Conservation (phyloP, 2,797 vertebrate species). For the Acanthornis magna region DNA sequence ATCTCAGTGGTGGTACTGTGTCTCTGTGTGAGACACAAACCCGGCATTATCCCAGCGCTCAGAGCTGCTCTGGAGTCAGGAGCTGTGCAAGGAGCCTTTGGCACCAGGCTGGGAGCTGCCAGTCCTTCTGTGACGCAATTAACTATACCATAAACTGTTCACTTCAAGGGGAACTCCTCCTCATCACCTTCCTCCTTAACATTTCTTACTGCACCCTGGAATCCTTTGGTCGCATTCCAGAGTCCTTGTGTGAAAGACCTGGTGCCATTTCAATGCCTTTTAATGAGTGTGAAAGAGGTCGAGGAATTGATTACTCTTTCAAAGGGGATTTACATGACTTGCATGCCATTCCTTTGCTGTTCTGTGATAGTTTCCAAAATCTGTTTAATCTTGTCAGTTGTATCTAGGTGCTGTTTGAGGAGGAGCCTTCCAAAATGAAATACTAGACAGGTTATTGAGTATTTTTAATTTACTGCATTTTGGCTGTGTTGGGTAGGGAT, state of each 20-base stretch:
- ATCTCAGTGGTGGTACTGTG: background rate
- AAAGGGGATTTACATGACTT: background rate
- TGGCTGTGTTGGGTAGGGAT: background rate
- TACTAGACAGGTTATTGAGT: background rate
- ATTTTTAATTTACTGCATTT: background rate
- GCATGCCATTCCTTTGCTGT: background rate
- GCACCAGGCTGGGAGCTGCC: background rate
- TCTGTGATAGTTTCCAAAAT: background rate
- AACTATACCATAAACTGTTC: background rate
- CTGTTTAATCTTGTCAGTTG: background rate
- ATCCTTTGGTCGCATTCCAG: background rate
- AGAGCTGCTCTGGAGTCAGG: background rate
- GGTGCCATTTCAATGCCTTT: background rate
- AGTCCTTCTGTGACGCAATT: background rate
- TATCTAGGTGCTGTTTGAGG: background rate
- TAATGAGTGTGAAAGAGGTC: background rate
- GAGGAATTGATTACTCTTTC: background rate
- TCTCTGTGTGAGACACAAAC: background rate
- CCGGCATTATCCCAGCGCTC: fast-evolving
- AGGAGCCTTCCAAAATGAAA: background rate
- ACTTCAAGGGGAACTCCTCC: background rate
- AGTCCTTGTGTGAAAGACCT: background rate
- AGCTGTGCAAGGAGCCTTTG: background rate
- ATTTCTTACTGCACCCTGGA: background rate
- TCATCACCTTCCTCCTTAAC: background rate